A percentile compares a stretch with the other conserved stretches of the same genome.
Conservation (phyloP, 2,888 invertebrate species). For the Bombylius discolor region DNA sequence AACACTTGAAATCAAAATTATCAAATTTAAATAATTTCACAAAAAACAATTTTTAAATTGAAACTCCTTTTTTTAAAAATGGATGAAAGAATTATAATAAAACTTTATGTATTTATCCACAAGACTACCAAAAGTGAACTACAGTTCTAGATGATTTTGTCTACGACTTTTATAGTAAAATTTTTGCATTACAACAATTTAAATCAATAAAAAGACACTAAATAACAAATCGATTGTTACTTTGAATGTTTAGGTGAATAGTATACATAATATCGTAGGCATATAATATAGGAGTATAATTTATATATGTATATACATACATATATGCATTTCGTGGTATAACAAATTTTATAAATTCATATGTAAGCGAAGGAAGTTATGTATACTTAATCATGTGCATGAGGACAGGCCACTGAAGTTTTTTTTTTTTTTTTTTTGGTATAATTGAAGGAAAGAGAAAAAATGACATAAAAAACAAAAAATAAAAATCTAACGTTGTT, state of each 20-base stretch:
- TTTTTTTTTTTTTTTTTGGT: no score
- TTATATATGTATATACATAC: no score
- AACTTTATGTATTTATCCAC: constrained; percentile 18
- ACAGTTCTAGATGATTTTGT: constrained; percentile 26
- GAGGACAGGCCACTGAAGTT: no score
- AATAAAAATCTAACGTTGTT: no score
- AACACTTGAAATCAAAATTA: background rate
- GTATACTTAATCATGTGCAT: no score
- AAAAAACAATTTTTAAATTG: no score
- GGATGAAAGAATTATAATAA: constrained; percentile 3
- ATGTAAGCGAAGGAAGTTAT: no score
- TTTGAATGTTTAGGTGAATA: background rate
- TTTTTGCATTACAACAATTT: background rate
- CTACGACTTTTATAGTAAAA: constrained; percentile 28
- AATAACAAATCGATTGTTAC: constrained; percentile 3
- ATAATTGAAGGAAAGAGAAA: no score
- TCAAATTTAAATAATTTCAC: background rate
- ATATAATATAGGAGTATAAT: background rate
- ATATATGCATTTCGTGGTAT: no score
- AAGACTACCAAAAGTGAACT: constrained; percentile 31
- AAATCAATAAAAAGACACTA: background rate
- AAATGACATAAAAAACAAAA: no score
- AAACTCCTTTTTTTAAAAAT: background rate
- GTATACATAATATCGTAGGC: background rate
- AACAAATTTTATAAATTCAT: no score